A percentile compares a stretch with the other conserved stretches of the same genome.
Conservation (phyloP, 2,113 vertebrate genomes). For the Amphilophus citrinellus region DNA sequence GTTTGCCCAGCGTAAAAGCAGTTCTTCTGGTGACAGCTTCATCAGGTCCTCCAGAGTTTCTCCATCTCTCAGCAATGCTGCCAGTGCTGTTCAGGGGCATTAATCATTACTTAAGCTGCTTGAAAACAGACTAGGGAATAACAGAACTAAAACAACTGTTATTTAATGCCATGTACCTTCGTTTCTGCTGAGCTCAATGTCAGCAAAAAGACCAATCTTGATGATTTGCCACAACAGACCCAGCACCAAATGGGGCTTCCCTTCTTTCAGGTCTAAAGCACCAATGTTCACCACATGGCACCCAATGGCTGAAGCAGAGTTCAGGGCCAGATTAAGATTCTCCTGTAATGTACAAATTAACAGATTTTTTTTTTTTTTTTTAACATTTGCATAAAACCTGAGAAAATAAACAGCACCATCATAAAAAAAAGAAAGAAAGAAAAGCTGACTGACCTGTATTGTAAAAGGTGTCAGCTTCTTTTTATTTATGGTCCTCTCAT, state of each 20-base stretch:
- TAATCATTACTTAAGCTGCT: constrained; percentile 32
- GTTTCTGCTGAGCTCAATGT: constrained; percentile 97
- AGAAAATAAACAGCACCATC: not conserved
- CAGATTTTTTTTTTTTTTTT: not conserved
- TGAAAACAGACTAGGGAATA: constrained; percentile 9
- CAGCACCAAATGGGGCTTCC: constrained; percentile 93
- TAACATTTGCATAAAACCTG: not conserved
- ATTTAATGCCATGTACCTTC: constrained; percentile 84
- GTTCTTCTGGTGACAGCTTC: constrained; percentile 96
- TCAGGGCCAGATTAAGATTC: constrained; percentile 95
- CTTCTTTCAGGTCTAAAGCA: constrained; percentile 93
- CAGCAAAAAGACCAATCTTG: constrained; percentile 95
- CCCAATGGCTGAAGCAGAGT: constrained; percentile 96
- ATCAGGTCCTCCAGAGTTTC: constrained; percentile 97
- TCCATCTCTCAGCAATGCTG: constrained; percentile 93
- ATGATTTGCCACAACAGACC: constrained; percentile 98
- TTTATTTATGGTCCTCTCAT: constrained; percentile 97
- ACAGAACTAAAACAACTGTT: not conserved
- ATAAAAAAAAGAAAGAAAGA: too few relatives aligned
- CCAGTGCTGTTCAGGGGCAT: constrained; percentile 83
- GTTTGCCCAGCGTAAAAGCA: constrained; percentile 97
- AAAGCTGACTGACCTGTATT: constrained; percentile 84
- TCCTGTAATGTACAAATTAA: constrained; percentile 80
- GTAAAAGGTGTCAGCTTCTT: constrained; percentile 96
- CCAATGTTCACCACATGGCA: constrained; percentile 98